Evolutionary conservation across 2,797 vertebrate genomes (phyloP).

Genomic region (Sardinella longiceps): DNA sequence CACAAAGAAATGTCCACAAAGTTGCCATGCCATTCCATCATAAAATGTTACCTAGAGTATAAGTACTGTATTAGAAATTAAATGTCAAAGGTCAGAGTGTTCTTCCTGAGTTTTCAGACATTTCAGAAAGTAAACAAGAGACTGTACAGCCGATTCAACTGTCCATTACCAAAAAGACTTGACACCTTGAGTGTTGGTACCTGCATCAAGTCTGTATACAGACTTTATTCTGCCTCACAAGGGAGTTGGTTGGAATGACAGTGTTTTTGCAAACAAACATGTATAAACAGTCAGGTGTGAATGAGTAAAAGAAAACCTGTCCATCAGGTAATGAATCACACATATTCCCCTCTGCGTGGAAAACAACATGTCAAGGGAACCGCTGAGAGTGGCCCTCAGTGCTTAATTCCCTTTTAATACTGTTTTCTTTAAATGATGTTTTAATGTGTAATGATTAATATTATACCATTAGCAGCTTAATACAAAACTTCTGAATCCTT

Average conservation of each 20-base stretch:
- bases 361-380: background rate
- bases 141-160: too few relatives aligned
- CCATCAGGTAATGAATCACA: conserved; percentile 20
- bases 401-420: conserved; percentile 41
- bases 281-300: background rate
- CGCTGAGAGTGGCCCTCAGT: conserved; percentile 2
- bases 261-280: background rate
- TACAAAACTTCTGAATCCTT: conserved; percentile 30
- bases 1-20: too few relatives aligned
- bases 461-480: conserved; percentile 32
- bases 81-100: background rate
- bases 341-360: background rate
- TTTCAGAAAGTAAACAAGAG: too few relatives aligned
- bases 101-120: too few relatives aligned
- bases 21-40: too few relatives aligned
- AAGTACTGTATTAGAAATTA: background rate
- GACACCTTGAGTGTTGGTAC: background rate
- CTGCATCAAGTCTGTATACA: background rate
- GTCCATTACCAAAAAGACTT: background rate
- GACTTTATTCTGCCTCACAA: background rate
- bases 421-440: conserved; percentile 38
- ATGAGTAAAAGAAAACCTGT: background rate
- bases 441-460: conserved; percentile 47
- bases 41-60: background rate
- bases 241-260: background rate